phyloP scores from a whole-genome alignment of 1,140 invertebrate genomes.

The Halesus radiatus region DNA sequence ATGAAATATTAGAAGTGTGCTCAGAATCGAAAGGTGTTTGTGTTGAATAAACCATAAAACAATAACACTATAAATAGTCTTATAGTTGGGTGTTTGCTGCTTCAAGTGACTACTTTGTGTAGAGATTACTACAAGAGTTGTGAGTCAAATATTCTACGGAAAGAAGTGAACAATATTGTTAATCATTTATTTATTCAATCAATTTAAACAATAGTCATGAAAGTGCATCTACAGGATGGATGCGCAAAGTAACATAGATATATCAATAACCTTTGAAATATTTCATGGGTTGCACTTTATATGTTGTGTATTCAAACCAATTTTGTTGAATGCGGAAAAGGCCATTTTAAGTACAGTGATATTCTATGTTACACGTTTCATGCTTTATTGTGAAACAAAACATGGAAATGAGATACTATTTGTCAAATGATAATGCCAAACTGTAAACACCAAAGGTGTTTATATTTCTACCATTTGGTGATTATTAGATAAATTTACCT shows the following conservation, averaged over 20 bases:
- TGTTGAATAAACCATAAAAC: background rate
- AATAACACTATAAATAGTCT: background rate
- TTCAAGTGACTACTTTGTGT: conserved; percentile 40
- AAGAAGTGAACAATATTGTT: conserved; percentile 32
- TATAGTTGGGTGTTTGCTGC: conserved; percentile 24
- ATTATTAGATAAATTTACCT: conserved; percentile 8
- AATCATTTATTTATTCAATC: background rate
- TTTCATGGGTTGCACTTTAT: no score
- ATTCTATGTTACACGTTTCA: conserved; percentile 12
- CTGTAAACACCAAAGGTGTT: background rate
- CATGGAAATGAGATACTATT: conserved; percentile 31
- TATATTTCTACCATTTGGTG: background rate
- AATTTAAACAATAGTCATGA: background rate
- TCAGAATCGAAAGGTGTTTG: conserved; percentile 1
- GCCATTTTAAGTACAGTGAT: background rate
- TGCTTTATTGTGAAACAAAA: conserved; percentile 5
- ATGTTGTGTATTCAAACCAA: no score
- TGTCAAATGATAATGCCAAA: background rate
- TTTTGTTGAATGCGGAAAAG: no score
- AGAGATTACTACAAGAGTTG: conserved; percentile 48
- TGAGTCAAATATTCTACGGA: conserved; percentile 42
- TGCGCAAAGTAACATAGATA: background rate
- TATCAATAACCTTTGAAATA: no score
- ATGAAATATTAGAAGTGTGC: conserved; percentile 25
- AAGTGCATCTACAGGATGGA: conserved; percentile 27